A percentile compares a stretch with the other conserved stretches of the same genome.
Evolutionary conservation across 2,113 vertebrate genomes (phyloP).

Genomic region (Cettia cetti): DNA sequence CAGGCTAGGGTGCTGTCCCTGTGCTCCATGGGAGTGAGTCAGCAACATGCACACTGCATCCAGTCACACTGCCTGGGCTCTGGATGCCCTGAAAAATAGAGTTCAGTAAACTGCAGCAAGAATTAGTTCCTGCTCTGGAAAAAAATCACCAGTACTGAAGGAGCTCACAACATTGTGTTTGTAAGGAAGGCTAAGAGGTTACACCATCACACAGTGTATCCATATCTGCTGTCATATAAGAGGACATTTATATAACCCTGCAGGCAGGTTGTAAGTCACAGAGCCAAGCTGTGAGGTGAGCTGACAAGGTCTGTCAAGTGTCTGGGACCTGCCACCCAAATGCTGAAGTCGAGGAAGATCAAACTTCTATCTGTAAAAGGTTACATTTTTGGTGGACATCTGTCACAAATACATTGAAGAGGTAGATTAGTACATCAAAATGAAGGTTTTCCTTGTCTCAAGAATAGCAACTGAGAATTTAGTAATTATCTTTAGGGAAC

Average conservation of each 20-base stretch:
- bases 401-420: background rate
- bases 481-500: background rate
- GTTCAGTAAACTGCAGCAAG: background rate
- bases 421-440: background rate
- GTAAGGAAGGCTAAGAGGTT: background rate
- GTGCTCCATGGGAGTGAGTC: fast-evolving
- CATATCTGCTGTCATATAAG: background rate
- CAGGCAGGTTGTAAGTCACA: background rate
- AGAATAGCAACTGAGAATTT: background rate
- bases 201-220: background rate
- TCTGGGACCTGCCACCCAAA: background rate
- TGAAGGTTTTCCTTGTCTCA: background rate
- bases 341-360: background rate
- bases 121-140: background rate
- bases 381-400: background rate
- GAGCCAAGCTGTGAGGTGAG: background rate
- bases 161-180: background rate
- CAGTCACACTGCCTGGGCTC: background rate
- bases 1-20: fast-evolving
- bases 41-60: background rate
- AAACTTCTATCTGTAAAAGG: background rate
- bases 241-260: background rate
- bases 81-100: background rate
- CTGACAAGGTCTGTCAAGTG: background rate
- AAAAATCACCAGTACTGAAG: background rate